Evolutionary conservation across 2,888 invertebrate species (phyloP).

Genomic region (Andricus curvator): DNA sequence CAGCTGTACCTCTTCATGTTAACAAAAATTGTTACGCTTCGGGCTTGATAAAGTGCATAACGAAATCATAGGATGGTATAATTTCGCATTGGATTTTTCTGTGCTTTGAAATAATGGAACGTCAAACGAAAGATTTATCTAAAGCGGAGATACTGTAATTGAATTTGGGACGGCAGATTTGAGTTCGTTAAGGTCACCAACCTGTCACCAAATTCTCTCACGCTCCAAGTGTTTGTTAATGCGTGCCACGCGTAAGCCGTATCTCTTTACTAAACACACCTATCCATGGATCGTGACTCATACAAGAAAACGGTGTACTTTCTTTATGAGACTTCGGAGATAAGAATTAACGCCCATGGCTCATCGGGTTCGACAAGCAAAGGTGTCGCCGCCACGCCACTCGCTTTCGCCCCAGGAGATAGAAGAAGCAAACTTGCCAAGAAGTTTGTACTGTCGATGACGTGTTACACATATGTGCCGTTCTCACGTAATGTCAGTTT

Average conservation of each 20-base stretch:
- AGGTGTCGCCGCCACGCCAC: slow-evolving; percentile 51
- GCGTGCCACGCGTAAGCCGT: slow-evolving; percentile 49
- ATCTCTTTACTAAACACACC: slow-evolving; percentile 55
- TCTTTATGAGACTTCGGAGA: slow-evolving; percentile 41
- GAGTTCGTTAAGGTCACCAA: slow-evolving; percentile 22
- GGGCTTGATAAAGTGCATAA: no score
- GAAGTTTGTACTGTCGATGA: slow-evolving; percentile 47
- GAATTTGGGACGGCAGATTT: neutral
- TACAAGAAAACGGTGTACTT: slow-evolving; percentile 44
- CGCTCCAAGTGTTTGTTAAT: slow-evolving; percentile 50
- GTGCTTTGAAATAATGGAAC: no score
- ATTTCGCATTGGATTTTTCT: no score
- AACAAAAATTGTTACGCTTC: no score
- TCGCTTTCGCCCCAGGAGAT: slow-evolving; percentile 52
- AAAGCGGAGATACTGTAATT: neutral
- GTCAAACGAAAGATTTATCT: neutral
- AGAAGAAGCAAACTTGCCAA: slow-evolving; percentile 53
- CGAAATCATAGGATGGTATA: no score
- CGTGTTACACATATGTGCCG: slow-evolving; percentile 41
- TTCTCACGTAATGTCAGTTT: slow-evolving; percentile 14
- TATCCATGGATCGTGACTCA: slow-evolving; percentile 45
- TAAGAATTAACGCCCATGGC: slow-evolving; percentile 41
- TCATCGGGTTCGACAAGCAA: slow-evolving; percentile 55
- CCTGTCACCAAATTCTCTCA: slow-evolving; percentile 47
- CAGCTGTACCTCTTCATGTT: no score